Base-by-base conservation (phyloP, 2,797 vertebrate species). In the Hyperoplus immaculatus region DNA sequence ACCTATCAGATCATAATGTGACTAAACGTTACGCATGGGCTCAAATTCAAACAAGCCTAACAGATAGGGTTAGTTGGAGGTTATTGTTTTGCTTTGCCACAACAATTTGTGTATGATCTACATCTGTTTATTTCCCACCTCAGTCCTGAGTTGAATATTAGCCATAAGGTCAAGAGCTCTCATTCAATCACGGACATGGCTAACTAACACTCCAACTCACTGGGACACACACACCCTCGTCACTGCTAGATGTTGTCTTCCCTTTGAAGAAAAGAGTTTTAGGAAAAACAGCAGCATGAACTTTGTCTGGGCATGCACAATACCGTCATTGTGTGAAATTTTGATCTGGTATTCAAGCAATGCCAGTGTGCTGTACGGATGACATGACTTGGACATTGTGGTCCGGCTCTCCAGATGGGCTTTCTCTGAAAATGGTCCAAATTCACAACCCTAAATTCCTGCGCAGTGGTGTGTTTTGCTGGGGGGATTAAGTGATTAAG, bases 271-370 rank as follows among this genome's bases (percentile, higher is more conserved):
- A 60, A 77, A 81, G 6, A 62, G 4, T 63, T 78, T 78, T 42
- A 73, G 38, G 29, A 29, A 29, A 84, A 84, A 66, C 59, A 69
- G 64, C 60, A 1, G 53, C 61, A 46, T 60, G 60, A 86, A 82
- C 75, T 75, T 73, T 78, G 60, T 51, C 38, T 13, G 16, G 12
- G 14, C 51, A 6, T 1, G 8, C 66, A 90, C 82, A 93, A 87
- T 84, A 54, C 82, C 61, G 45, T 77, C 81, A 81, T 91, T 94
- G 85, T 89, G 65, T 39, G n/a, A 72, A 71, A 64, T 79, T 80
- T 78, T 29, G 13, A 69, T 69, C 63, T 78, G 88, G 88, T 88
- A 93, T 93, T 75, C 72, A 50, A 89, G 79, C 83, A 87, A 92
- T 88, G 78, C 58, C 41, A 65, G 76, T 18, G 47, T 60, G 77